A percentile compares a stretch with the other conserved stretches of the same genome.
Evolutionary conservation across 2,113 vertebrate species (phyloP).

Genomic region (Calonectris borealis): DNA sequence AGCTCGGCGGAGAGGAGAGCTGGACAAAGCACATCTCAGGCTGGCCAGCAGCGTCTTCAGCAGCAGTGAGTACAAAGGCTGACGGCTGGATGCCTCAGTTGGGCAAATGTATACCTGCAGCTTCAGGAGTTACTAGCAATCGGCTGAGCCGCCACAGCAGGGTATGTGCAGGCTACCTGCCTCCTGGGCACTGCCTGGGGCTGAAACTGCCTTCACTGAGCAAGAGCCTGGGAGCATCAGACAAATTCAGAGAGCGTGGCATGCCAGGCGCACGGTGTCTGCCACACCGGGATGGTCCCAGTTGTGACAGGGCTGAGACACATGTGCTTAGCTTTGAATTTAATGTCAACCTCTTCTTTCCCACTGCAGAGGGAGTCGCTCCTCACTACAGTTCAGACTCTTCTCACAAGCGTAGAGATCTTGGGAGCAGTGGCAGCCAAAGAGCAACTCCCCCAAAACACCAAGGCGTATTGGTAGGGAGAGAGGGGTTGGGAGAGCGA

Average conservation of each 20-base stretch:
- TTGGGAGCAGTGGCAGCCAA: background rate
- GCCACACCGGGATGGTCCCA: rapidly evolving
- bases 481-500: background rate
- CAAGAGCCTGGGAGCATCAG: background rate
- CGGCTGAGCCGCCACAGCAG: background rate
- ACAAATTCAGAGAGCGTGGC: background rate
- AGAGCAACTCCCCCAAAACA: background rate
- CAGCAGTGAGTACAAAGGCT: constrained; percentile 45
- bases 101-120: background rate
- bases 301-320: background rate
- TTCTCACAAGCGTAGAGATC: background rate
- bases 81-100: rapidly evolving
- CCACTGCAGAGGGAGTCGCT: background rate
- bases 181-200: background rate
- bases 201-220: background rate
- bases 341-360: background rate
- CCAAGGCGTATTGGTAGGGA: background rate
- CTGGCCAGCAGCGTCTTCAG: constrained; percentile 32
- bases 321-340: background rate
- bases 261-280: too few relatives aligned
- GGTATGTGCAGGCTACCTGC: background rate
- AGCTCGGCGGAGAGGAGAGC: background rate
- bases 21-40: constrained; percentile 44
- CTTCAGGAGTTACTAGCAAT: background rate
- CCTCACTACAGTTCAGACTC: background rate